Conservation (phyloP, 1,140 invertebrate genomes). For the Ceratoteleas bidentatus region DNA sequence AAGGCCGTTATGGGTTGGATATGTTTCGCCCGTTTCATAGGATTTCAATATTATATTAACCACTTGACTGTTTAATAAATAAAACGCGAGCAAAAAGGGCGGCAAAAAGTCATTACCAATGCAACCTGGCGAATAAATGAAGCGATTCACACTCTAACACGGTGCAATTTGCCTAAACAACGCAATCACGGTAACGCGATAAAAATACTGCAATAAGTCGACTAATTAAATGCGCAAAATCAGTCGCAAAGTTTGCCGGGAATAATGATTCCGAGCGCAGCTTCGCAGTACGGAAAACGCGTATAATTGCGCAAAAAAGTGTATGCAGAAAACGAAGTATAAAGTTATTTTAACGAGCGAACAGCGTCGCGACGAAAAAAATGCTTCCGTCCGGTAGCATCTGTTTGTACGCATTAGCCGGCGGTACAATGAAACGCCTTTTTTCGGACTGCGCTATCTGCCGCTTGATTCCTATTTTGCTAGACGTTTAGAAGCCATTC, state of each 20-base stretch:
- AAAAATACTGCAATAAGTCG: background rate
- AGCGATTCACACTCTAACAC: too few relatives aligned
- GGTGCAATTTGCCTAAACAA: too few relatives aligned
- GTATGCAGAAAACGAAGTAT: constrained; percentile 2
- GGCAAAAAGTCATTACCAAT: too few relatives aligned
- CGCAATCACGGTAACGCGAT: too few relatives aligned
- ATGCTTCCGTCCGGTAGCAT: constrained; percentile 18
- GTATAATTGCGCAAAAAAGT: constrained; percentile 2
- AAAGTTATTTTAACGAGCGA: constrained; percentile 43
- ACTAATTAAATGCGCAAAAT: background rate
- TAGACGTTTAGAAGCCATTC: constrained; percentile 56
- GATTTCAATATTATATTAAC: too few relatives aligned
- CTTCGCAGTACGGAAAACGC: background rate
- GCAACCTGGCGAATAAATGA: too few relatives aligned
- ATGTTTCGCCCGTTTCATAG: too few relatives aligned
- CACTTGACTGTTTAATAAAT: too few relatives aligned
- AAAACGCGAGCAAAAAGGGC: too few relatives aligned
- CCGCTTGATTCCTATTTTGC: constrained; percentile 46
- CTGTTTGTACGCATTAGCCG: constrained; percentile 35
- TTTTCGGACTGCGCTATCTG: constrained; percentile 41
- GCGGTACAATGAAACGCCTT: constrained; percentile 31
- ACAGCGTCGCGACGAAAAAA: constrained; percentile 10
- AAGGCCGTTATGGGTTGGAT: too few relatives aligned
- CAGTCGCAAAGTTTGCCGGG: background rate
- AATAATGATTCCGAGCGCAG: background rate